These are phyloP conservation scores for Pedetes capensis DNA, from an alignment of 2,113 vertebrate species.

Conservation along the genomic window DNA sequence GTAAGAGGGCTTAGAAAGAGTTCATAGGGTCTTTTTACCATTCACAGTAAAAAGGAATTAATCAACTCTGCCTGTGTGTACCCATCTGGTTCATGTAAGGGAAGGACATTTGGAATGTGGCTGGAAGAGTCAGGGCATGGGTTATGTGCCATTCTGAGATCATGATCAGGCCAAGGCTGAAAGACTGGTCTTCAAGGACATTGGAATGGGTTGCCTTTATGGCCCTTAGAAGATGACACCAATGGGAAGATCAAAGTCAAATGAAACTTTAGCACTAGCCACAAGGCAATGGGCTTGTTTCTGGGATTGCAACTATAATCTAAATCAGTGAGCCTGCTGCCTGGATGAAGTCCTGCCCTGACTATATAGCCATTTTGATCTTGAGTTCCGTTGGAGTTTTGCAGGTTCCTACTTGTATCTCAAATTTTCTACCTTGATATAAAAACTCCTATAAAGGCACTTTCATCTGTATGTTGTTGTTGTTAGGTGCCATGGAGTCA, in stretches of 20 bases:
- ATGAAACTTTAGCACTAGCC: no score
- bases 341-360: background rate
- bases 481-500: no score
- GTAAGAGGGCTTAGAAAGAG: background rate
- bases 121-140: background rate
- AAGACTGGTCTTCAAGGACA: rapidly evolving
- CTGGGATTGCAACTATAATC: background rate
- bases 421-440: no score
- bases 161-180: background rate
- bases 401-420: background rate
- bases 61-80: background rate
- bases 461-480: no score
- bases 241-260: background rate
- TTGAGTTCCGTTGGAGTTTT: background rate
- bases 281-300: background rate
- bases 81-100: background rate
- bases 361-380: background rate
- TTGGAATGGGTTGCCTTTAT: no score
- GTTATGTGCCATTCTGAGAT: no score
- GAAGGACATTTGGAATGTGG: background rate
- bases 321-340: background rate
- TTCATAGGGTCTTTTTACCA: background rate
- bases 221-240: no score
- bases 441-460: background rate
- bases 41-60: background rate